A percentile compares a stretch with the other conserved stretches of the same genome.
phyloP scores from a whole-genome alignment of 2,797 vertebrate genomes.

The Acanthurus leucopareius region DNA sequence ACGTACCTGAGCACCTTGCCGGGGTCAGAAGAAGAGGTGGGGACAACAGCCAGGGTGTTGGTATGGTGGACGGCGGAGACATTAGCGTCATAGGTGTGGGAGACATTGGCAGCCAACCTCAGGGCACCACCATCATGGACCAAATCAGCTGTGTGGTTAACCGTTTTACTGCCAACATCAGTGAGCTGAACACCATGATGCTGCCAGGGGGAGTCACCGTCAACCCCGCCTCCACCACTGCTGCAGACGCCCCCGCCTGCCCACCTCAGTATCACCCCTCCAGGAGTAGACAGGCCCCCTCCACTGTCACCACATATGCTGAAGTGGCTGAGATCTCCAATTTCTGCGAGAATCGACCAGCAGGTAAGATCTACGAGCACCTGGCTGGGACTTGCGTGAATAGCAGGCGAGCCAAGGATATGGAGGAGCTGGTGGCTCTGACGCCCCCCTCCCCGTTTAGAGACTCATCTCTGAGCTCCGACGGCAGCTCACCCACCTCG shows the following conservation, averaged over 20 bases:
- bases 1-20: constrained; percentile 84
- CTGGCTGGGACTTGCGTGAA: constrained; percentile 85
- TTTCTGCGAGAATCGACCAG: constrained; percentile 77
- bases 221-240: constrained; percentile 40
- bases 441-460: constrained; percentile 98
- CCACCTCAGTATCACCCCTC: constrained; percentile 87
- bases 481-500: constrained; percentile 90
- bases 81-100: constrained; percentile 71
- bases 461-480: constrained; percentile 95
- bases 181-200: constrained; percentile 98
- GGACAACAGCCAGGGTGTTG: constrained; percentile 43
- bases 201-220: constrained; percentile 86
- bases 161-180: constrained; percentile 98
- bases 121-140: constrained; percentile 95
- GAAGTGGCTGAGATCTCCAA: constrained; percentile 90
- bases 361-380: constrained; percentile 75
- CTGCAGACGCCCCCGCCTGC: constrained; percentile 66
- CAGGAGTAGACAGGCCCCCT: constrained; percentile 87
- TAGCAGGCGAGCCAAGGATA: constrained; percentile 84
- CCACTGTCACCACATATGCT: constrained; percentile 92
- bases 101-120: constrained; percentile 86
- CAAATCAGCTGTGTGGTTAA: constrained; percentile 98
- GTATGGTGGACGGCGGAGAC: constrained; percentile 39
- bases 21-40: constrained; percentile 57
- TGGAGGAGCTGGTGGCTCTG: constrained; percentile 92